Base-by-base conservation (phyloP, 2,113 vertebrate species). In the Mastomys natalensis region DNA sequence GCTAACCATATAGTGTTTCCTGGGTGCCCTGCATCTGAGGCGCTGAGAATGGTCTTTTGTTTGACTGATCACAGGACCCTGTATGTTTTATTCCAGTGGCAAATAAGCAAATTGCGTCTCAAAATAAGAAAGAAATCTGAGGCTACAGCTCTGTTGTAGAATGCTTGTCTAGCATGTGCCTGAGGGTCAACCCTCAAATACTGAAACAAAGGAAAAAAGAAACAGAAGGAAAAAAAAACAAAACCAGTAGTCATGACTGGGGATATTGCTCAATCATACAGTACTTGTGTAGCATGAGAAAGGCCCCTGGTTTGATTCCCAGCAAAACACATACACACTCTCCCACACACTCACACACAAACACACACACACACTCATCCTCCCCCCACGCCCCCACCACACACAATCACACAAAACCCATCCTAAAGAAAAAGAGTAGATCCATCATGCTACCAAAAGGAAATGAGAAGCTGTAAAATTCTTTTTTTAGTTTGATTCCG, bases 381-480 rank as follows among this genome's bases (percentile, higher is more conserved):
- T n/a, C n/a, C n/a, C n/a, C n/a, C n/a, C n/a, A n/a, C n/a, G n/a
- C n/a, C n/a, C n/a, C n/a, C n/a, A n/a, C n/a, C n/a, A 76, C 45
- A 26, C 34, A 29, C 11, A 66, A 22, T 62, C 29, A 31, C 43
- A 58, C 55, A 62, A 55, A 40, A 68, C 34, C 53, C 5, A 26
- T 37, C 24, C 34, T 87, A 87, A 70, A 68, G 62, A 68, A 87
- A 87, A 77, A 87, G 82, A 96, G 8, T 73, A 86, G 66, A 85
- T 90, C 78, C 19, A 74, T 53, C n/a, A 53, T 31, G 48, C 26
- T 80, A 81, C 68, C 55, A 93, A 89, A 86, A 53, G 45, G 37
- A 86, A 92, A 91, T 37, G 9, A 31, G 29, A 97, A 60, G 40
- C 37, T 78, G 29, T 85, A 73, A 85, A 94, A 82, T 26, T 74